Evolutionary conservation across 2,888 invertebrate species (phyloP).

Genomic region (Tenthredo livida): DNA sequence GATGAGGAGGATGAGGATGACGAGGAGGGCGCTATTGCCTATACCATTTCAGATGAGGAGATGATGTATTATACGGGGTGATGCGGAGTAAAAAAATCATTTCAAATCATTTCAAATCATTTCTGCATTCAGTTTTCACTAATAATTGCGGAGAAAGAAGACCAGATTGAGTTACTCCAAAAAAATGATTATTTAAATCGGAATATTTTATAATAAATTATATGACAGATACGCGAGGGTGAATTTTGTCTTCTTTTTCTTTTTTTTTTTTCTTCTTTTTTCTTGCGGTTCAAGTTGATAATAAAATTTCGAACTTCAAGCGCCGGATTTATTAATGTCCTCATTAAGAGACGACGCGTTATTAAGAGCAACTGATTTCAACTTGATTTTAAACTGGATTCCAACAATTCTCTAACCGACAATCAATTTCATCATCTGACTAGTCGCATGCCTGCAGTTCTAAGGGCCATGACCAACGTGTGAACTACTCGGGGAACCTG

Average conservation of each 20-base stretch:
- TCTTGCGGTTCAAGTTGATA: background rate
- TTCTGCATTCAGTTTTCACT: background rate
- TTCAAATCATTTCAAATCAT: no score
- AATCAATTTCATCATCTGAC: conserved; percentile 35
- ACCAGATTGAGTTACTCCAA: background rate
- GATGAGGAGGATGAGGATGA: background rate
- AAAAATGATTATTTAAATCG: background rate
- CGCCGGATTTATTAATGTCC: conserved; percentile 35
- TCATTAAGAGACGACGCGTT: conserved; percentile 47
- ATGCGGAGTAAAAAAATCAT: no score
- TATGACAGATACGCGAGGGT: background rate
- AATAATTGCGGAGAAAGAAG: background rate
- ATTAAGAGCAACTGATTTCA: conserved; percentile 63
- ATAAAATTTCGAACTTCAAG: conserved; percentile 12
- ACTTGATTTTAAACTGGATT: conserved; percentile 63
- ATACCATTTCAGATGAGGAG: background rate
- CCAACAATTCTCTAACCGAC: conserved; percentile 57
- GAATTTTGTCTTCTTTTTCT: background rate
- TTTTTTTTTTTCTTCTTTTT: background rate
- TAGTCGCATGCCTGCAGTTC: background rate
- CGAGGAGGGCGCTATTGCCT: background rate
- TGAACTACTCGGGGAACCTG: background rate
- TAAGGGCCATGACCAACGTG: conserved; percentile 36
- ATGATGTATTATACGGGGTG: background rate
- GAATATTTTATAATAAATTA: no score